Base-by-base conservation (phyloP, 1,140 invertebrate species). In the Calephelis nemesis region DNA sequence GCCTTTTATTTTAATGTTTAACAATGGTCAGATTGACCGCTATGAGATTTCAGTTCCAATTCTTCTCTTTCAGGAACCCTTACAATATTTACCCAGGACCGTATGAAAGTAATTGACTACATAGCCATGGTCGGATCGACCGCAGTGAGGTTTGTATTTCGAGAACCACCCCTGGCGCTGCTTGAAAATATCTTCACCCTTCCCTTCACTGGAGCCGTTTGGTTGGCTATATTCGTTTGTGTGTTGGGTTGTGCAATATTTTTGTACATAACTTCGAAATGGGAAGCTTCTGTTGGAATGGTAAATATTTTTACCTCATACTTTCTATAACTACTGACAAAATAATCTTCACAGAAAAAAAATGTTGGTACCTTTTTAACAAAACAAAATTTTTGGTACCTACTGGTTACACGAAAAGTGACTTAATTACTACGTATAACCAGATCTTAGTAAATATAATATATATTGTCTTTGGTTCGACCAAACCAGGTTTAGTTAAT, bases 111-210 rank as follows among this genome's bases (percentile, higher is more conserved):
- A 0, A 88, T 95, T 2, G 93, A 95, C 73, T 95, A 95, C 70
- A 91, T 95, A 30, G 92, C 93, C n/a, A 92, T 94, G 81, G 93
- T 94, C 1, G 93, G 94, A 1, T 90, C 91, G 0, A 94, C 93
- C 0, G 79, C 92, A 1, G 92, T 93, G 0, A 87, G 88, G 19
- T 95, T 95, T 76, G 89, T 95, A 19, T 95, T 95, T 80, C 87
- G 94, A 3, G 92, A 94, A 79, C 94, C 95, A 0, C 93, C 94
- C 54, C 79, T 95, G 5, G 94, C 94, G 0, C 93, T 93, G 15
- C 87, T 95, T 7, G 92, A 90, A 13, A 95, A 95, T 74, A 93
- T 95, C 60, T 95, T 94, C 79, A 84, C 91, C 1, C 73, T 95
- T 11, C 94, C 95, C 0, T 95, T 95, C 77, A 89, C 93, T 47